A percentile compares a stretch with the other conserved stretches of the same genome.
Conservation (phyloP, 2,797 vertebrate genomes). For the Lithobates sylvaticus region DNA sequence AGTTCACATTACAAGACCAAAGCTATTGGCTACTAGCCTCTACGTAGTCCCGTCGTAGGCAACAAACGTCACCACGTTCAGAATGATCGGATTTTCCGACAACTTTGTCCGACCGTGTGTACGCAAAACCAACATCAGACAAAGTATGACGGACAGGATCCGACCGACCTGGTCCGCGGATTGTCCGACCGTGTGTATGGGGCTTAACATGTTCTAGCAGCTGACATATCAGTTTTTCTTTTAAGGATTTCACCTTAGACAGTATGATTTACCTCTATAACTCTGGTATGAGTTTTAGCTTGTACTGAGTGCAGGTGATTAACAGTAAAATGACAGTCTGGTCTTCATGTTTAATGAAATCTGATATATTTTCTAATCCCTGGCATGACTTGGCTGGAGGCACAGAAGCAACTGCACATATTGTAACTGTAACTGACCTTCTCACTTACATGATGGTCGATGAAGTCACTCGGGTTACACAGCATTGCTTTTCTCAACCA, state of each 20-base stretch:
- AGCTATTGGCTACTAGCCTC: too few species aligned
- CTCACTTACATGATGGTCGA: slow-evolving; percentile 71
- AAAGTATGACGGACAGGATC: too few species aligned
- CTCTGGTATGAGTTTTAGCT: not conserved
- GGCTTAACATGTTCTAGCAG: too few species aligned
- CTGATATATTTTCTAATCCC: not conserved
- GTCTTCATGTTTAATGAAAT: not conserved
- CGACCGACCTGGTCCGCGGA: too few species aligned
- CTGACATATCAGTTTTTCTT: not conserved
- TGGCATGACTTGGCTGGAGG: not conserved
- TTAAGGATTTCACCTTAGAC: not conserved
- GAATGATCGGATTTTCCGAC: too few species aligned
- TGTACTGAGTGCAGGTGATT: not conserved
- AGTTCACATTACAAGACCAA: too few species aligned
- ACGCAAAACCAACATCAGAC: too few species aligned
- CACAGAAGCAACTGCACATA: slow-evolving; percentile 23
- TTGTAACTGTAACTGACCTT: slow-evolving; percentile 50
- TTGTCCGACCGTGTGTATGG: too few species aligned
- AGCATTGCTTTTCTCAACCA: slow-evolving; percentile 74
- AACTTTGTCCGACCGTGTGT: too few species aligned
- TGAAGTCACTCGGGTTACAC: slow-evolving; percentile 74
- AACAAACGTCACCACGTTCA: too few species aligned
- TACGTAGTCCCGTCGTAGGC: too few species aligned
- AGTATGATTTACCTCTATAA: not conserved
- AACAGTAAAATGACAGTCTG: not conserved